A percentile compares a stretch with the other conserved stretches of the same genome.
Evolutionary conservation across 2,113 vertebrate genomes (phyloP).

Genomic region (Actenoides lindsayi): DNA sequence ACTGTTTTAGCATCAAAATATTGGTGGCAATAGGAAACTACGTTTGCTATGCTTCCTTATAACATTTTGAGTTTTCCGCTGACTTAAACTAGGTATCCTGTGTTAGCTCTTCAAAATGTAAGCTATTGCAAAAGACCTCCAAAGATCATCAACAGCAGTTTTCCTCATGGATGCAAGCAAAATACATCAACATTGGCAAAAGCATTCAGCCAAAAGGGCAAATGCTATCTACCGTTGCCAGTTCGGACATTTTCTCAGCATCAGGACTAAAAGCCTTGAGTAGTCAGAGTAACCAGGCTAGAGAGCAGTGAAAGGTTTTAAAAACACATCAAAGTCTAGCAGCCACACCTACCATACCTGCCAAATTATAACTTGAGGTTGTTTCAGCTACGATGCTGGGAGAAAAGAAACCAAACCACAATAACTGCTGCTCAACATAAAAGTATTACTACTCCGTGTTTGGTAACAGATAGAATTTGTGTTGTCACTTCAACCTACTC

Average conservation of each 20-base stretch:
- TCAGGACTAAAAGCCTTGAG: neutral
- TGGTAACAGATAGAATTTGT: neutral
- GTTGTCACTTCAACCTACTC: neutral
- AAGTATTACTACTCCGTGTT: neutral
- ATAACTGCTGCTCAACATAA: neutral
- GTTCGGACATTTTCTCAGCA: neutral
- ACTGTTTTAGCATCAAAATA: conserved; percentile 32
- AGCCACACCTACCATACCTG: neutral
- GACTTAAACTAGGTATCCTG: neutral
- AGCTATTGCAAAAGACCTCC: neutral
- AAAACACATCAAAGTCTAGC: neutral
- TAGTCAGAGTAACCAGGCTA: neutral
- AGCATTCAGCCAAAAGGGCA: neutral
- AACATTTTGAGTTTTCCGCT: neutral
- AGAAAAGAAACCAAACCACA: neutral
- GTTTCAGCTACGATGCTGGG: neutral
- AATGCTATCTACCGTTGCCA: neutral
- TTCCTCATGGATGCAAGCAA: neutral
- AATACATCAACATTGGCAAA: neutral
- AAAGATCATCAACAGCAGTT: neutral
- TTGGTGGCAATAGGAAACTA: neutral
- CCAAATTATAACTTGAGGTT: neutral
- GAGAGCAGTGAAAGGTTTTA: neutral
- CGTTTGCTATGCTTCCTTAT: neutral
- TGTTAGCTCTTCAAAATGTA: neutral